Percentiles rank a stretch among this genome's conserved stretches.
phyloP scores from a whole-genome alignment of 2,797 vertebrate species.

The Echiichthys vipera region DNA sequence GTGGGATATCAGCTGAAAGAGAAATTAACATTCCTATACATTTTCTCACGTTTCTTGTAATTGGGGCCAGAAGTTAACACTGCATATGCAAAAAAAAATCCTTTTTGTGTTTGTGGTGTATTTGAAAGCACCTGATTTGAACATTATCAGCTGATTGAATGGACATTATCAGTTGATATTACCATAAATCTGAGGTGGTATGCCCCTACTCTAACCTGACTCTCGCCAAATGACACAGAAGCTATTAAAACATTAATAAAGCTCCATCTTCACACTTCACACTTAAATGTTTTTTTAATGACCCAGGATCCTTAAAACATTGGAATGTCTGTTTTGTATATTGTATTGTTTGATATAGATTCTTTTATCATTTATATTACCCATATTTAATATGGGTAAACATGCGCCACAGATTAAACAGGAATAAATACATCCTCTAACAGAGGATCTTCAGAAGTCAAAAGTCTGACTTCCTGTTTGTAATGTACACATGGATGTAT shows the following conservation, averaged over 20 bases:
- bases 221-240: too few relatives aligned
- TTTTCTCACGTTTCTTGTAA: conserved; percentile 4
- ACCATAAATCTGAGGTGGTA: too few relatives aligned
- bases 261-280: background rate
- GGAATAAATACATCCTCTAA: background rate
- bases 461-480: background rate
- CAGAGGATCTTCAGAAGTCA: background rate
- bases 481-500: background rate
- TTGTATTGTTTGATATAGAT: conserved; percentile 20
- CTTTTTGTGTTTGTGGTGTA: background rate
- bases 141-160: too few relatives aligned
- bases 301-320: conserved; percentile 21
- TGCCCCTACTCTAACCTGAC: too few relatives aligned
- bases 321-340: conserved; percentile 13
- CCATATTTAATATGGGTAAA: conserved; percentile 30
- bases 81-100: background rate
- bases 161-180: too few relatives aligned
- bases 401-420: background rate
- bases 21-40: background rate
- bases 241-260: conserved; percentile 11
- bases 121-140: too few relatives aligned
- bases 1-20: conserved; percentile 3
- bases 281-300: conserved; percentile 33
- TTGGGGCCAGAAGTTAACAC: background rate
- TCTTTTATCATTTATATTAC: background rate